These are phyloP conservation scores for Alaudala cheleensis DNA, from an alignment of 2,113 vertebrate genomes.

Conservation along the genomic window DNA sequence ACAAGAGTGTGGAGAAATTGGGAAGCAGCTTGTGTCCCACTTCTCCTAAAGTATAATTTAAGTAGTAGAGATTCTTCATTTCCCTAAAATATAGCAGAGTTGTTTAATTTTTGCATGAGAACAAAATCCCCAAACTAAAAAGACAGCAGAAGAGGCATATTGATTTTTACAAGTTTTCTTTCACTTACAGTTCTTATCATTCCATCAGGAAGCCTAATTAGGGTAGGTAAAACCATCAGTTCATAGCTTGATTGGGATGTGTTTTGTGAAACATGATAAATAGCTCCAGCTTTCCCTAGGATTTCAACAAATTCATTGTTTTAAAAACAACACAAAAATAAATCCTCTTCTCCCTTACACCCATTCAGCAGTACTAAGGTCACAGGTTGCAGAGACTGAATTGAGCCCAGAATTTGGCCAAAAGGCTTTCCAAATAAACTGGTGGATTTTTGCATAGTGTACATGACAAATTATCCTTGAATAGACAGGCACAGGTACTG, in stretches of 20 bases:
- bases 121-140: background rate
- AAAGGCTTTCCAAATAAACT: background rate
- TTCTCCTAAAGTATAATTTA: background rate
- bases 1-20: background rate
- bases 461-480: background rate
- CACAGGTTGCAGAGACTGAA: background rate
- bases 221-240: background rate
- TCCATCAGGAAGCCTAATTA: background rate
- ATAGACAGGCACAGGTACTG: background rate
- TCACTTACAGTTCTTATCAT: background rate
- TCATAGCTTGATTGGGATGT: background rate
- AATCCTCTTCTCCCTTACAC: background rate
- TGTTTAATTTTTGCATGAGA: background rate
- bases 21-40: background rate
- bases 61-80: background rate
- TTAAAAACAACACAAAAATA: background rate
- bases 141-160: background rate
- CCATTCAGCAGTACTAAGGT: background rate
- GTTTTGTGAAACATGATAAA: constrained; percentile 17
- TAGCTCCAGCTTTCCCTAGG: constrained; percentile 22
- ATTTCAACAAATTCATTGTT: constrained; percentile 44
- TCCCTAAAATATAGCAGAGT: background rate
- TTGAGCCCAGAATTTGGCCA: background rate
- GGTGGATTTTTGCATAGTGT: background rate
- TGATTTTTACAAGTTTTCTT: background rate